phyloP scores from a whole-genome alignment of 2,888 invertebrate genomes.

The Lumbricus terrestris region DNA sequence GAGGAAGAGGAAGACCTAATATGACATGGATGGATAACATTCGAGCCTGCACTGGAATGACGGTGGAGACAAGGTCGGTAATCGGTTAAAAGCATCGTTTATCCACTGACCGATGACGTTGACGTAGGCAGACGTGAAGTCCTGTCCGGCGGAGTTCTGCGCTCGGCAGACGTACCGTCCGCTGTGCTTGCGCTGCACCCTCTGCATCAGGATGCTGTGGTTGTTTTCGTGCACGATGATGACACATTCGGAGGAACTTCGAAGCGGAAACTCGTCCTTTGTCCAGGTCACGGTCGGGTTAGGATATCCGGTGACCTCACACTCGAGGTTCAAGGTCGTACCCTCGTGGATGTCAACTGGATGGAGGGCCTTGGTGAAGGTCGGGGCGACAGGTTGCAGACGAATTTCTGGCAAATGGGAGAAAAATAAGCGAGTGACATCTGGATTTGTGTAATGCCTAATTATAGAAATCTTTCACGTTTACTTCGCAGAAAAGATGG shows the following conservation, averaged over 20 bases:
- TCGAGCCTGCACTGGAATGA: too few species aligned
- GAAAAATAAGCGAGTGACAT: not conserved
- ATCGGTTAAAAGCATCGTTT: not conserved
- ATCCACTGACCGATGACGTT: slow-evolving; percentile 69
- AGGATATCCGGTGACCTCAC: slow-evolving; percentile 57
- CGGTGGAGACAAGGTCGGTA: too few species aligned
- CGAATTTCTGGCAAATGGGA: not conserved
- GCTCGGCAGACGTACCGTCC: slow-evolving; percentile 62
- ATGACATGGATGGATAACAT: too few species aligned
- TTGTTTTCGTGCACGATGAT: slow-evolving; percentile 81
- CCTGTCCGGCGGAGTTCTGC: slow-evolving; percentile 51
- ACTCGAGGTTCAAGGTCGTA: slow-evolving; percentile 54
- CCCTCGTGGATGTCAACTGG: slow-evolving; percentile 54
- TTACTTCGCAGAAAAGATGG: not conserved
- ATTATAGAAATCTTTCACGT: not conserved
- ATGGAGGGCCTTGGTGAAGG: slow-evolving; percentile 55
- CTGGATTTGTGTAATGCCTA: not conserved
- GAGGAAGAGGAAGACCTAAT: too few species aligned
- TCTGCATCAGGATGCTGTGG: slow-evolving; percentile 72
- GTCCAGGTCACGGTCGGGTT: slow-evolving; percentile 57
- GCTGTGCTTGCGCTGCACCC: slow-evolving; percentile 69
- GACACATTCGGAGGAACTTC: slow-evolving; percentile 63
- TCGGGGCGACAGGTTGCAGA: slow-evolving; percentile 48
- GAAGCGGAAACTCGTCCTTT: slow-evolving; percentile 55
- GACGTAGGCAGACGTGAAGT: slow-evolving; percentile 48